Base-by-base conservation (phyloP, 2,888 invertebrate genomes). In the Ochropleura plecta region DNA sequence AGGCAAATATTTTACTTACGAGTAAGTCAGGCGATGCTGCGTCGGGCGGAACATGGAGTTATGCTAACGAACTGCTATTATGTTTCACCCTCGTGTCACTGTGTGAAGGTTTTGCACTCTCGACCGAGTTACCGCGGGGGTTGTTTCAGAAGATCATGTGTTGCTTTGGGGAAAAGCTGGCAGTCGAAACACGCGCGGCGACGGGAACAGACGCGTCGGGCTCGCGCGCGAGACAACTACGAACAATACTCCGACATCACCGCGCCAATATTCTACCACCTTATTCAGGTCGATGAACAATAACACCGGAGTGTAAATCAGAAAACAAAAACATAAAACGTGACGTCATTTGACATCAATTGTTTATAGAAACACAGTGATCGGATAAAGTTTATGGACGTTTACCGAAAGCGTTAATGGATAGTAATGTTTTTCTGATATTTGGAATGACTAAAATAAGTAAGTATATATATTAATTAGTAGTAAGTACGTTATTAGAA, bases 81-180 rank as follows among this genome's bases (percentile, higher is more conserved):
- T 96, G 93, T 93, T 90, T 91, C 91, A 91, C 93, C 93, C 93
- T 90, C 92, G 94, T 95, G 96, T 96, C 95, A 96, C 94, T 95
- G 95, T 96, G 96, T 95, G 95, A 96, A 96, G 96, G 96, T 96
- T 96, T 93, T 92, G 92, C 95, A 94, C 95, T 94, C 94, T 94
- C 95, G 95, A 95, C 96, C 96, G 96, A 95, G 93, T 95, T 94
- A 92, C 90, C 90, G 87, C 90, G 86, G 92, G 94, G 95, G 94
- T 93, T 94, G 95, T 93, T 94, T 93, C 91, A 89, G 94, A 92
- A 94, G 94, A 94, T 94, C 95, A 95, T 95, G 94, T 95, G 95
- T 95, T 94, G 95, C 93, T 93, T 91, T 90, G 84, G 90, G 92
- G 94, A 92, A 94, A 94, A 94, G 87, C 91, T 87, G 91, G 87